Conservation (phyloP, 2,888 invertebrate species). For the Eupithecia abbreviata region DNA sequence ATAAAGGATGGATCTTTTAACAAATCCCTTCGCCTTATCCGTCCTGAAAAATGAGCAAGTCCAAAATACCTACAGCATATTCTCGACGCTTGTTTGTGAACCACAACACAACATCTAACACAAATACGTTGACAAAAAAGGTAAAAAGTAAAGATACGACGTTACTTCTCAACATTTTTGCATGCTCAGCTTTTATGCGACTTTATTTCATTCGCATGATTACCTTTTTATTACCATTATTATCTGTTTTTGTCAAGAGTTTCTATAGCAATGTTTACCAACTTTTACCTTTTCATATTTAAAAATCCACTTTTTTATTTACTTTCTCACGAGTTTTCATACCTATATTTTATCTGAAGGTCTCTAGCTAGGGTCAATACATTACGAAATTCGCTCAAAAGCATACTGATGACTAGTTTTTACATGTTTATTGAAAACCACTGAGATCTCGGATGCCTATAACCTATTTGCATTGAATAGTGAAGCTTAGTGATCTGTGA, state of each 20-base stretch:
- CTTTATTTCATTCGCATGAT: constrained; percentile 27
- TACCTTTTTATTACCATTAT: constrained; percentile 26
- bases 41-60: constrained; percentile 11
- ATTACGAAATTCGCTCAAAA: not conserved
- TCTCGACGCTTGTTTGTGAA: constrained; percentile 9
- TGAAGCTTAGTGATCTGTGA: constrained; percentile 23
- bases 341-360: not conserved
- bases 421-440: constrained; percentile 5
- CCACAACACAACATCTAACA: constrained; percentile 6
- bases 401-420: not conserved
- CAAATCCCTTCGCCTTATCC: constrained; percentile 9
- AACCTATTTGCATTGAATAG: constrained; percentile 25
- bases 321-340: not conserved
- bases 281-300: constrained; percentile 7
- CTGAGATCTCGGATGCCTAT: not conserved
- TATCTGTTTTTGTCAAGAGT: constrained; percentile 25
- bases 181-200: constrained; percentile 22
- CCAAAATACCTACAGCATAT: constrained; percentile 1
- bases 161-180: constrained; percentile 21
- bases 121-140: constrained; percentile 20
- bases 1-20: constrained; percentile 5
- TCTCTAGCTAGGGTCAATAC: not conserved
- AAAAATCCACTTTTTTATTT: not conserved
- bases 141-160: constrained; percentile 14
- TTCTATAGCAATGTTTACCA: constrained; percentile 18